phyloP scores from a whole-genome alignment of 2,888 invertebrate genomes.

The Mythimna loreyi region DNA sequence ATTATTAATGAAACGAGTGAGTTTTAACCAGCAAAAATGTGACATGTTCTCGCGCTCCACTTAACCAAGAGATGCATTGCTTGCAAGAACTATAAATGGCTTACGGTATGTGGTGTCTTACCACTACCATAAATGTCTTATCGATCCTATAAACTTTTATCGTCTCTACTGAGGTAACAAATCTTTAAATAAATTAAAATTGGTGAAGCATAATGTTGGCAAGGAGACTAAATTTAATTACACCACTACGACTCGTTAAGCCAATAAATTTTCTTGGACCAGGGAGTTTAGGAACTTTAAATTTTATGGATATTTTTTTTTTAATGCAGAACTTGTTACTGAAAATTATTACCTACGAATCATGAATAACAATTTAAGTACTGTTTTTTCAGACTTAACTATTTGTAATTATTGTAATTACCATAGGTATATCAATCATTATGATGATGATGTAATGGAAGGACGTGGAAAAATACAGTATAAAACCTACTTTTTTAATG shows the following conservation, averaged over 20 bases:
- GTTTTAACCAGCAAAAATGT: too few species aligned
- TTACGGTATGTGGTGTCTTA: background rate
- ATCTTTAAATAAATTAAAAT: background rate
- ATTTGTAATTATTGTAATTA: background rate
- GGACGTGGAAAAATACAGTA: background rate
- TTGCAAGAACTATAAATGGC: background rate
- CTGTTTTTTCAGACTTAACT: background rate
- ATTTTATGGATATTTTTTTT: slow-evolving; percentile 5
- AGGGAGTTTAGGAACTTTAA: slow-evolving; percentile 4
- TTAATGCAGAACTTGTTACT: background rate
- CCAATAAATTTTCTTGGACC: slow-evolving; percentile 18
- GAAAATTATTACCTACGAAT: background rate
- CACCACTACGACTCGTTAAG: slow-evolving; percentile 21
- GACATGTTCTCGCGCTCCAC: too few species aligned
- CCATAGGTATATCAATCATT: background rate
- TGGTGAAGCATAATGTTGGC: slow-evolving; percentile 20
- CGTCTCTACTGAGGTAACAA: slow-evolving; percentile 2
- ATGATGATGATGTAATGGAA: background rate
- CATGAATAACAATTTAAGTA: background rate
- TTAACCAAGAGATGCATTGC: background rate
- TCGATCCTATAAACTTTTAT: slow-evolving; percentile 6
- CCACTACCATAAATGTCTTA: background rate
- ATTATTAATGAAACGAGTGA: too few species aligned
- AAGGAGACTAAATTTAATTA: slow-evolving; percentile 31
- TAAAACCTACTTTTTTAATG: too few species aligned